Evolutionary conservation across 2,888 invertebrate genomes (phyloP), one percentile per base, ranked within the genome.

Genomic region (Polymixis lichenea): DNA sequence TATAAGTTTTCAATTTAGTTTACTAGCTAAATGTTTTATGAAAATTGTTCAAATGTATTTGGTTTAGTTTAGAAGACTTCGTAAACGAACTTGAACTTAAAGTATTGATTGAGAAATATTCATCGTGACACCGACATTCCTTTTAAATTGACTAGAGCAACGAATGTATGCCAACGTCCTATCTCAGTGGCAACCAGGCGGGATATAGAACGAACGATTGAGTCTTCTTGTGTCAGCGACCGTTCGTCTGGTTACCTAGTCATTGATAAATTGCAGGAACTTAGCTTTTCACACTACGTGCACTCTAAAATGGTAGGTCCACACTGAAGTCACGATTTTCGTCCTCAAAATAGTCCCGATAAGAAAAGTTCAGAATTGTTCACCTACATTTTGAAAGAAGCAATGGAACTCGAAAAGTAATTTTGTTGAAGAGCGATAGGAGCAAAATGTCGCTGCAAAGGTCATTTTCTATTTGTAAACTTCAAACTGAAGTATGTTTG

Each of bases 401-500:
- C 60, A 81, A 61, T 67, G 70, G 49, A 77, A 69, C 53, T 75
- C 73, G 43, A 65, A 84, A 71, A 56, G 68, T 76, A 85, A 86
- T 84, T 68, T 79, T 72, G 80, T 75, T 71, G 76, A 80, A 72
- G 51, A 83, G 74, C 68, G 60, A 70, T 78, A 80, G 72, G 77
- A 86, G 74, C 78, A 85, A 86, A 89, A 88, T 87, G 88, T 88
- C 87, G 71, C 73, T 78, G 85, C 67, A 85, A 85, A 87, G 85
- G 81, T 86, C 82, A 86, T 86, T 88, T 87, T 88, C 87, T 87
- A 86, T 89, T 87, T 87, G 87, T 86, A 85, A 70, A 78, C 78
- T 79, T 76, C 75, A 75, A 82, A 72, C 79, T 86, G 74, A 77
- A 83, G 80, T 86, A 78, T 80, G 80, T 83, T 80, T 77, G 75